Conservation (phyloP, 2,888 invertebrate genomes). For the Caenorhabditis sp. region DNA sequence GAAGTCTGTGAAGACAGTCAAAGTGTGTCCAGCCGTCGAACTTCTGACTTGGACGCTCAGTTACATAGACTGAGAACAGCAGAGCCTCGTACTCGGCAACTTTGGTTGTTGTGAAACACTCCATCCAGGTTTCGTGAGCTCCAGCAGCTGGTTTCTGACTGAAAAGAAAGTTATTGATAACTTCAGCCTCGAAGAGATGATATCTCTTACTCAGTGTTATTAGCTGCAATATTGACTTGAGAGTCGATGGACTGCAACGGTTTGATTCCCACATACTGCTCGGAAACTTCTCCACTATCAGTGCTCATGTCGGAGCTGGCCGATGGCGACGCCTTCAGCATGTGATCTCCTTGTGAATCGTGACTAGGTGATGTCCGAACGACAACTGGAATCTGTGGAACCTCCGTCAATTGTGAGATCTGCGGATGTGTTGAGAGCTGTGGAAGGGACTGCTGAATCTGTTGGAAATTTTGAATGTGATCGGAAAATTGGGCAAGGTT, state of each 20-base stretch:
- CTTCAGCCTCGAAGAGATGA: not conserved
- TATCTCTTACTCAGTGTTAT: constrained; percentile 21
- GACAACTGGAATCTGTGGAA: not conserved
- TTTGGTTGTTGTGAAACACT: constrained; percentile 70
- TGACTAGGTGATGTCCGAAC: constrained; percentile 1
- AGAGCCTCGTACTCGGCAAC: constrained; percentile 68
- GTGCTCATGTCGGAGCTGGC: constrained; percentile 25
- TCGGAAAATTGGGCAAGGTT: too few relatives aligned
- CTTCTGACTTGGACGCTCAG: constrained; percentile 56
- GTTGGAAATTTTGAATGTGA: not conserved
- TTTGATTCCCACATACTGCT: not conserved
- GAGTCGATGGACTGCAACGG: constrained; percentile 30
- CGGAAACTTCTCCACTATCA: not conserved
- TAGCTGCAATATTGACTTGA: constrained; percentile 20
- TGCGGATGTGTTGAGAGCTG: not conserved
- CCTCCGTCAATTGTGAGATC: not conserved
- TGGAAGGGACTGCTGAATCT: not conserved
- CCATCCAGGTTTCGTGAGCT: constrained; percentile 65
- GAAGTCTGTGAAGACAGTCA: constrained; percentile 72
- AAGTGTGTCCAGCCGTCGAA: constrained; percentile 69
- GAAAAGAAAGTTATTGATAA: constrained; percentile 1
- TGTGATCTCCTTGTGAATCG: constrained; percentile 12
- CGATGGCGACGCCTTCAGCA: constrained; percentile 43
- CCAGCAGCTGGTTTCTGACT: constrained; percentile 10
- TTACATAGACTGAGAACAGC: constrained; percentile 74